Evolutionary conservation across 2,888 invertebrate species (phyloP), one percentile per base, ranked within the genome.

Genomic region (Thysanoteuthis rhombus): DNA sequence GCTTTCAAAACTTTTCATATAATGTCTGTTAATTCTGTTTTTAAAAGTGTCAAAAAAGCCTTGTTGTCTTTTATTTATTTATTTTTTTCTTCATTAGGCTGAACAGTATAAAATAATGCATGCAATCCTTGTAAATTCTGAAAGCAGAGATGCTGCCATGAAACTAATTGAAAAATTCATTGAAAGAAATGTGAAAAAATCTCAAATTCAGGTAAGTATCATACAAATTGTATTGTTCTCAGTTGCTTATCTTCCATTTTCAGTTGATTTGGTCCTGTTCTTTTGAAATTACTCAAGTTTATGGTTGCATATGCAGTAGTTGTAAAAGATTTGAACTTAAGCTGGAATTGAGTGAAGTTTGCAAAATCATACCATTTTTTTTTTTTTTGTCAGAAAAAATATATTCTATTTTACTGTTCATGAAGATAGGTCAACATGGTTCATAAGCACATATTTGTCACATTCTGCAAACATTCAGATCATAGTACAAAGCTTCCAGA

Each of bases 101-200:
- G 98, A 98, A 75, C 97, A 99, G 95, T 98, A 98, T 97, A 98
- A 98, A 96, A 98, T 99, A 94, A 98, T 99, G 96, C 98, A 99
- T 97, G 98, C 98, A 94, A 97, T 99, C 93, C 97, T 99, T 93
- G 98, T 98, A 19, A 99, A 99, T 96, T 98, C 98, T 3, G 98
- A 98, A 93, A 98, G 98, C 94, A 97, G 99, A 91, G 98, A 98
- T 94, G 97, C 98, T 0, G 98, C 98, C 94, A 97, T 99, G 93
- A 97, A 98, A 94, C 99, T 98, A 97, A 97, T 99, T 94, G 98
- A 98, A 0, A 97, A 98, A 93, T 97, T 99, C 22, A 97, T 99
- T 93, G 98, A 98, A 94, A 97, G 98, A 95, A 99, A 99, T 96
- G 98, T 98, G 95, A 98, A 99, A 94, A 98, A 99, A 89, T 98